These are phyloP conservation scores for Nannobrachium achirus DNA, from an alignment of 2,113 vertebrate genomes.

Conservation along the genomic window DNA sequence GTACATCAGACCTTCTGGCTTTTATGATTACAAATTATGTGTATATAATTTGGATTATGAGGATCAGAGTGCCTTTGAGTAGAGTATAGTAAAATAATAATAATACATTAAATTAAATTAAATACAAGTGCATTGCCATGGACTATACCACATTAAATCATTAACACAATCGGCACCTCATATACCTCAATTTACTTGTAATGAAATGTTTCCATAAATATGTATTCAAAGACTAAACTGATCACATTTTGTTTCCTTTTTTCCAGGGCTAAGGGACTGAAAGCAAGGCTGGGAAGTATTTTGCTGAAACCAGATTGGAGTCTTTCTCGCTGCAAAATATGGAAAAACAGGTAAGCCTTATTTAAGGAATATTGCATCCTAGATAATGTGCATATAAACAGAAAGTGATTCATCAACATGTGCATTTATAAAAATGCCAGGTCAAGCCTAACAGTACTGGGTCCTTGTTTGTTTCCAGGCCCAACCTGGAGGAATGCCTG, in stretches of 20 bases:
- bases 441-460: slow-evolving; percentile 27
- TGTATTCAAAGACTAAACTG: neutral
- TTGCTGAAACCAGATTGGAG: slow-evolving; percentile 84
- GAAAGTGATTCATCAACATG: neutral
- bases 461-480: slow-evolving; percentile 71
- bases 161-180: too few relatives aligned
- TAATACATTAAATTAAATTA: too few relatives aligned
- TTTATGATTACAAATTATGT: neutral
- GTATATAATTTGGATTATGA: too few relatives aligned
- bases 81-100: too few relatives aligned
- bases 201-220: too few relatives aligned
- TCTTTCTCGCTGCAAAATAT: slow-evolving; percentile 65
- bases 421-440: neutral
- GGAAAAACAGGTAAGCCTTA: slow-evolving; percentile 74
- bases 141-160: too few relatives aligned
- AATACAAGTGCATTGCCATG: too few relatives aligned
- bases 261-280: slow-evolving; percentile 89
- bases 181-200: slow-evolving; percentile 9
- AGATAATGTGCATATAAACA: neutral
- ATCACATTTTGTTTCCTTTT: slow-evolving; percentile 22
- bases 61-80: too few relatives aligned
- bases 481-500: slow-evolving; percentile 84
- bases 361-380: neutral
- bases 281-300: slow-evolving; percentile 85
- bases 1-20: slow-evolving; percentile 71